Evolutionary conservation across 2,113 vertebrate species (phyloP).

Genomic region (Cairina moschata): DNA sequence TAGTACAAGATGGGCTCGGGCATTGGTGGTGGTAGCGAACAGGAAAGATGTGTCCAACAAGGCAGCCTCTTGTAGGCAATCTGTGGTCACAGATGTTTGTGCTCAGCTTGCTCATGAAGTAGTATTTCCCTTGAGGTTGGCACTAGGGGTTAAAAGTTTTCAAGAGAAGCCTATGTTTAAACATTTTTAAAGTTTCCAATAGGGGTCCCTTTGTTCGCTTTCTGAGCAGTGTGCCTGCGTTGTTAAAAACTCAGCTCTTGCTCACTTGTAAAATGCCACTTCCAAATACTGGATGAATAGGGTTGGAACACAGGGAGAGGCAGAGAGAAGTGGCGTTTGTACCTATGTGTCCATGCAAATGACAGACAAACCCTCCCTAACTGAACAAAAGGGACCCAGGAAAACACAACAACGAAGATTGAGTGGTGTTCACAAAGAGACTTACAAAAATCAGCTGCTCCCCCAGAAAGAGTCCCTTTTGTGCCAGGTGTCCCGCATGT

Average conservation of each 20-base stretch:
- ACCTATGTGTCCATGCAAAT: neutral
- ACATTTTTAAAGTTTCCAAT: slow-evolving; percentile 57
- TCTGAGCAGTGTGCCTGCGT: slow-evolving; percentile 14
- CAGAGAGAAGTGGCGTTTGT: neutral
- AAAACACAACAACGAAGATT: rapidly evolving
- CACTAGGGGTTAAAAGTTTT: slow-evolving; percentile 63
- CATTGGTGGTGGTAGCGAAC: neutral
- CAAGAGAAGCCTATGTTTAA: slow-evolving; percentile 62
- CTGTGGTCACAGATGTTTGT: slow-evolving; percentile 18
- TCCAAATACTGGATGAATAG: slow-evolving; percentile 3
- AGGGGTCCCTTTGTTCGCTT: slow-evolving; percentile 54
- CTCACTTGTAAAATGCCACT: slow-evolving; percentile 39
- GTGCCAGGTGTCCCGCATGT: no score
- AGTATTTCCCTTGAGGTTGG: slow-evolving; percentile 59
- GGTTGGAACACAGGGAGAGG: neutral
- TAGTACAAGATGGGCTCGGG: neutral
- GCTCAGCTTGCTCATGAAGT: slow-evolving; percentile 3
- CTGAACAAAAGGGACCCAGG: neutral
- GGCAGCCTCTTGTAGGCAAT: neutral
- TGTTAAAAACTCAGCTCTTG: neutral
- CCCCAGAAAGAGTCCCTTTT: no score
- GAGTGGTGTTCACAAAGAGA: no score
- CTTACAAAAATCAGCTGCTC: no score
- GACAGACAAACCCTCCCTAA: neutral
- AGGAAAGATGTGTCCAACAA: neutral